Evolutionary conservation across 2,888 invertebrate genomes (phyloP).

Genomic region (Ectemnius lituratus): DNA sequence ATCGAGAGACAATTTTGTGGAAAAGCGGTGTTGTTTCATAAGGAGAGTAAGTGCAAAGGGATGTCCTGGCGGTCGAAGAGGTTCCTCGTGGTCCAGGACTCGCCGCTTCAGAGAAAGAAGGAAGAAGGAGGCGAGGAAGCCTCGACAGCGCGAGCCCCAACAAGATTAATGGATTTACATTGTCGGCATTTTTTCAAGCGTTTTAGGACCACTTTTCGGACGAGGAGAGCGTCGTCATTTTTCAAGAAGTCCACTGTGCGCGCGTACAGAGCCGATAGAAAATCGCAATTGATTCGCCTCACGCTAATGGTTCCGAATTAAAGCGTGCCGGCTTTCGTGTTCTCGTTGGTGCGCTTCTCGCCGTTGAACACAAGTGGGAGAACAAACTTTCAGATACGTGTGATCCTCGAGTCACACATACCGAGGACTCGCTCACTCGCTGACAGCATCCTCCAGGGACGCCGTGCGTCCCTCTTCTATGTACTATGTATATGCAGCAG

Average conservation of each 20-base stretch:
- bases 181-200: constrained; percentile 77
- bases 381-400: neutral
- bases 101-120: constrained; percentile 33
- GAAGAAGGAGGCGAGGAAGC: constrained; percentile 40
- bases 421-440: neutral
- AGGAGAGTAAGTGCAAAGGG: constrained; percentile 74
- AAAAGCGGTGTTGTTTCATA: constrained; percentile 54
- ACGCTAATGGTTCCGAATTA: constrained; percentile 75
- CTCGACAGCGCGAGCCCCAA: constrained; percentile 40
- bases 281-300: constrained; percentile 73
- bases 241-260: constrained; percentile 71
- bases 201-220: constrained; percentile 77
- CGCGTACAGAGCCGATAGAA: constrained; percentile 59
- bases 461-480: neutral
- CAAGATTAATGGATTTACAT: constrained; percentile 77
- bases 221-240: constrained; percentile 73
- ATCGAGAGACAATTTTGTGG: constrained; percentile 27
- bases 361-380: neutral
- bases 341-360: neutral
- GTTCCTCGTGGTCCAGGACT: constrained; percentile 6
- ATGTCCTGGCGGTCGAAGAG: constrained; percentile 65
- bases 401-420: neutral
- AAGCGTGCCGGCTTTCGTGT: constrained; percentile 58
- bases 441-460: constrained; percentile 5
- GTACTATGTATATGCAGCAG: neutral